A percentile compares a stretch with the other conserved stretches of the same genome.
phyloP scores from a whole-genome alignment of 2,113 vertebrate genomes.

The Psilopogon haemacephalus region DNA sequence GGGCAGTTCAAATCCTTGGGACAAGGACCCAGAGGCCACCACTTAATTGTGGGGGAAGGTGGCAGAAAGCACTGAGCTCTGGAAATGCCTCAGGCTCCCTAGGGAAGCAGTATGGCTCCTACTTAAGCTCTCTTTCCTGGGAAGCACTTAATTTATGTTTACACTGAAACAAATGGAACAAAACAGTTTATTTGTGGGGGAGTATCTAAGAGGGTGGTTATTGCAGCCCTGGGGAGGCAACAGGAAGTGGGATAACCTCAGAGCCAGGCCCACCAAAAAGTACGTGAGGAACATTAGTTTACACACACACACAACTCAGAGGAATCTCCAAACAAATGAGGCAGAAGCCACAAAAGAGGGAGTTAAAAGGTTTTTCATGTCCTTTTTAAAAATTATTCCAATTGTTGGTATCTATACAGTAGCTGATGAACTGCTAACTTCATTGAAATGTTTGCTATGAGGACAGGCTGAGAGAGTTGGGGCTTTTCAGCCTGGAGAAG shows the following conservation, averaged over 20 bases:
- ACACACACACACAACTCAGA: conserved; percentile 50
- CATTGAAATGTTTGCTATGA: no score
- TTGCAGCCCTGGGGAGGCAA: conserved; percentile 57
- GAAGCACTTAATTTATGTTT: conserved; percentile 75
- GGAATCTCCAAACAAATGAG: conserved; percentile 12
- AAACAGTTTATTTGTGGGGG: conserved; percentile 68
- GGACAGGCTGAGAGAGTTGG: no score
- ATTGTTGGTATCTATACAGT: background rate
- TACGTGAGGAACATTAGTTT: conserved; percentile 60
- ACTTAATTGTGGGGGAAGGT: conserved; percentile 51
- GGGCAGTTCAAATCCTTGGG: background rate
- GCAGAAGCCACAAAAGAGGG: background rate
- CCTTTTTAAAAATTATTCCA: background rate
- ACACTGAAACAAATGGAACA: conserved; percentile 69
- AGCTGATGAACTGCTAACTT: no score
- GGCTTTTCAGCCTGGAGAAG: no score
- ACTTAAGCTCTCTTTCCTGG: conserved; percentile 67
- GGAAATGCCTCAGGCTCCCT: conserved; percentile 56
- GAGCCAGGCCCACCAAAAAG: conserved; percentile 63
- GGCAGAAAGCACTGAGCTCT: conserved; percentile 28
- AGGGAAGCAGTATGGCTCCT: conserved; percentile 56
- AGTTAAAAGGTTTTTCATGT: background rate
- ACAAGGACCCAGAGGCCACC: background rate
- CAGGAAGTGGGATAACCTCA: conserved; percentile 78
- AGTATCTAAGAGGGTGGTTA: conserved; percentile 63